A percentile compares a stretch with the other conserved stretches of the same genome.
Evolutionary conservation across 2,113 vertebrate species (phyloP).

Genomic region (Typhlomys cinereus): DNA sequence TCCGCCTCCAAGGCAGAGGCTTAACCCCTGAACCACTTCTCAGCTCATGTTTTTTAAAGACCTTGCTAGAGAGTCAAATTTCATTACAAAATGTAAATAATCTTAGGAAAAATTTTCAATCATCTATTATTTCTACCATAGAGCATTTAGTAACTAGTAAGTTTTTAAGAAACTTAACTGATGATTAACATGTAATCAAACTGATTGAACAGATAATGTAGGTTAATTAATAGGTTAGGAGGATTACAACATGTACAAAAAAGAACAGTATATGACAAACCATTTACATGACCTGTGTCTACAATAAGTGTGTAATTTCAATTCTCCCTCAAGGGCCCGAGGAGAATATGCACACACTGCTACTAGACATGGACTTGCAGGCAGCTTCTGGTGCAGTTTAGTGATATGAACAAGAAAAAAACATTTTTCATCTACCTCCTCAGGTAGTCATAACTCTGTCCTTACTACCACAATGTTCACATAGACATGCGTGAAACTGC

Average conservation of each 20-base stretch:
- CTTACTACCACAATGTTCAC: not conserved
- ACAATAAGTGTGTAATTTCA: constrained; percentile 14
- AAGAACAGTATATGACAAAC: not conserved
- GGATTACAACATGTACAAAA: not conserved
- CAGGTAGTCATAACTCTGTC: not conserved
- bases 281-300: not conserved
- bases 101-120: not conserved
- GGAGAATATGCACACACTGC: not conserved
- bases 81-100: constrained; percentile 10
- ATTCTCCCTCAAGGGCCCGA: not conserved
- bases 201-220: not conserved
- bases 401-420: constrained; percentile 10
- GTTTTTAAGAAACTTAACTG: too few species aligned
- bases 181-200: constrained; percentile 39
- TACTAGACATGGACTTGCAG: not conserved
- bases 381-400: too few species aligned
- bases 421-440: not conserved
- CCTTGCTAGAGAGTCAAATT: not conserved
- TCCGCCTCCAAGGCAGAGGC: too few species aligned
- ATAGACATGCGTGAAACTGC: not conserved
- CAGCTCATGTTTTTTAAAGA: not conserved
- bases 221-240: constrained; percentile 6
- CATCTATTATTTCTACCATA: constrained; percentile 21
- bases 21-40: too few species aligned
- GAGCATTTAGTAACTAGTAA: not conserved